These are phyloP conservation scores for Lordiphosa stackelbergi DNA, from an alignment of 1,140 invertebrate species.

Conservation along the genomic window DNA sequence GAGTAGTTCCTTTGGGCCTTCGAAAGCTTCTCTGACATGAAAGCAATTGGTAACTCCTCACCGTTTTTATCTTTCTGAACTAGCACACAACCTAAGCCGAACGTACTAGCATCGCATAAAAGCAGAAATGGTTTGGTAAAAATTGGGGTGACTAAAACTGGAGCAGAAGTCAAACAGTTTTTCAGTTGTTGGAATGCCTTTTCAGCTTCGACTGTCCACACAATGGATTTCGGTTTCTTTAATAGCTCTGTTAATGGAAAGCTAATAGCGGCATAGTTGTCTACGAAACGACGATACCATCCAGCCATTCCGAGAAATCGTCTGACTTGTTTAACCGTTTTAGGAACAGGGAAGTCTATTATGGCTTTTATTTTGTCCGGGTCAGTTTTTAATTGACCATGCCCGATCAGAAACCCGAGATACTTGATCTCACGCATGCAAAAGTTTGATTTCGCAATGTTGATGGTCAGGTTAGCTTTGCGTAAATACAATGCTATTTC, in stretches of 20 bases:
- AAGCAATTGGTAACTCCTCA: too few relatives aligned
- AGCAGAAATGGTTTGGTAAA: constrained; percentile 1
- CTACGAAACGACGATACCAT: too few relatives aligned
- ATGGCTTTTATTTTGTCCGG: constrained; percentile 2
- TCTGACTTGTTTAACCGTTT: not conserved
- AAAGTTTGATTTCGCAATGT: not conserved
- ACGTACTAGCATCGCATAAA: not conserved
- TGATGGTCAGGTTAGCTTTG: not conserved
- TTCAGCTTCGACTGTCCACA: not conserved
- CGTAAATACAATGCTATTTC: not conserved
- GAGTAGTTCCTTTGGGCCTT: too few relatives aligned
- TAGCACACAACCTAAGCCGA: not conserved
- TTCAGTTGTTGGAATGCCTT: too few relatives aligned
- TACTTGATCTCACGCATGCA: not conserved
- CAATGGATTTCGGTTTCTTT: not conserved
- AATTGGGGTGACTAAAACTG: not conserved
- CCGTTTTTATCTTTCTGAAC: not conserved
- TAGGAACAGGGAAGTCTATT: constrained; percentile 3
- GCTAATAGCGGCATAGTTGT: too few relatives aligned
- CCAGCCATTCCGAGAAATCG: not conserved
- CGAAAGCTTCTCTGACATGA: too few relatives aligned
- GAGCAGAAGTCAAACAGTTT: too few relatives aligned
- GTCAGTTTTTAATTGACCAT: constrained; percentile 1
- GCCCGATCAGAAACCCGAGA: not conserved
- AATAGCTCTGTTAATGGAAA: too few relatives aligned